A percentile compares a stretch with the other conserved stretches of the same genome.
Conservation (phyloP, 2,797 vertebrate genomes). For the Sebastolobus altivelis region DNA sequence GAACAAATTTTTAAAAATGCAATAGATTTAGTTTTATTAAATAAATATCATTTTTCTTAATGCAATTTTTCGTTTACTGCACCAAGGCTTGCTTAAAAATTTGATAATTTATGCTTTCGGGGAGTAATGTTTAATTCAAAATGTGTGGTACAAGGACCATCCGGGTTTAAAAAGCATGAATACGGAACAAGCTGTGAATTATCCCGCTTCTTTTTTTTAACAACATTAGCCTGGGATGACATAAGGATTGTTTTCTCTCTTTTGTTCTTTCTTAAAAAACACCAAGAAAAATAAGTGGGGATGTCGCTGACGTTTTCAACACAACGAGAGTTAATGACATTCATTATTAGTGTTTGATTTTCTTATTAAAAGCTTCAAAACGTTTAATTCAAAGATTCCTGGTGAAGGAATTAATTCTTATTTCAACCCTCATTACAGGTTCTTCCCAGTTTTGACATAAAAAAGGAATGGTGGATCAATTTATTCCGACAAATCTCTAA, state of each 20-base stretch:
- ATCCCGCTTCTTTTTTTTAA: neutral
- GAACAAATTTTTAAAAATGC: neutral
- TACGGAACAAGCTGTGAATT: neutral
- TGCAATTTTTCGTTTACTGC: neutral
- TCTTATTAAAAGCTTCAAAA: constrained; percentile 2
- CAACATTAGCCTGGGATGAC: neutral
- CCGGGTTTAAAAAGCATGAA: neutral
- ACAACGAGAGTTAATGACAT: neutral
- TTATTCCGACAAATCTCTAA: neutral
- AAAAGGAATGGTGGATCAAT: neutral
- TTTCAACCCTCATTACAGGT: neutral
- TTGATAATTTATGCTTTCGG: neutral
- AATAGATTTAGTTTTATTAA: neutral
- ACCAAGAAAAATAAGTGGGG: neutral
- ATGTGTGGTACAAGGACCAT: neutral
- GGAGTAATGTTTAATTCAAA: constrained; percentile 15
- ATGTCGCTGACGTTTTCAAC: neutral
- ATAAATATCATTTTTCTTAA: neutral
- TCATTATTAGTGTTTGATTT: neutral
- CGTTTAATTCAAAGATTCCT: neutral
- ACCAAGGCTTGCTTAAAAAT: neutral
- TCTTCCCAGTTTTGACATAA: neutral
- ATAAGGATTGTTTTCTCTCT: neutral
- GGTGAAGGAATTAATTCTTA: neutral
- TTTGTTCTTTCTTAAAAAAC: neutral